These are phyloP conservation scores for Chloropsis hardwickii DNA, from an alignment of 2,113 vertebrate genomes.

Conservation along the genomic window DNA sequence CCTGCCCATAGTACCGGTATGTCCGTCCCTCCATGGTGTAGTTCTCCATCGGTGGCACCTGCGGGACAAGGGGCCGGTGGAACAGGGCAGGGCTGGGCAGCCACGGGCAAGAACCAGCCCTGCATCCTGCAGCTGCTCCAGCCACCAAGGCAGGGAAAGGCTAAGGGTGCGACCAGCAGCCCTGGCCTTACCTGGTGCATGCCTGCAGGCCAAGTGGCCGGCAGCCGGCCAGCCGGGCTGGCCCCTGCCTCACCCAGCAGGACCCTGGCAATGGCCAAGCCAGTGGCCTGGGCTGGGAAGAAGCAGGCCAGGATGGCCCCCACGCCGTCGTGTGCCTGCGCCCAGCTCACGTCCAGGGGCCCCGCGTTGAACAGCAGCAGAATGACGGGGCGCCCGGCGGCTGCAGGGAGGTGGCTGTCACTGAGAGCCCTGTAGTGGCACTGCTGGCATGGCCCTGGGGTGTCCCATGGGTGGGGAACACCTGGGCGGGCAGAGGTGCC, in stretches of 20 bases:
- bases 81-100: background rate
- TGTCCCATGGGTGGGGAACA: background rate
- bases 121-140: fast-evolving
- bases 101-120: background rate
- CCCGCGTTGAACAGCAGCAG: conserved; percentile 69
- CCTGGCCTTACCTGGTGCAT: conserved; percentile 56
- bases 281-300: conserved; percentile 60
- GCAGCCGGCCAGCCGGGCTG: conserved; percentile 44
- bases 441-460: fast-evolving
- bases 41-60: conserved; percentile 66
- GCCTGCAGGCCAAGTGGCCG: conserved; percentile 49
- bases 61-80: fast-evolving
- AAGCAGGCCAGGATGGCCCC: conserved; percentile 66
- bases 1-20: conserved; percentile 63
- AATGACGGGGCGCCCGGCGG: conserved; percentile 1
- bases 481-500: fast-evolving
- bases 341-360: conserved; percentile 67
- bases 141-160: background rate
- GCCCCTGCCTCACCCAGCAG: conserved; percentile 20
- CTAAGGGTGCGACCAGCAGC: fast-evolving
- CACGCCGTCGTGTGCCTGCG: background rate
- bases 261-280: conserved; percentile 52
- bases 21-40: conserved; percentile 72
- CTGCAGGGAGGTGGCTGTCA: background rate
- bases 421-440: fast-evolving